These are phyloP conservation scores for Catocala sponsa DNA, from an alignment of 2,888 invertebrate species.

Conservation along the genomic window DNA sequence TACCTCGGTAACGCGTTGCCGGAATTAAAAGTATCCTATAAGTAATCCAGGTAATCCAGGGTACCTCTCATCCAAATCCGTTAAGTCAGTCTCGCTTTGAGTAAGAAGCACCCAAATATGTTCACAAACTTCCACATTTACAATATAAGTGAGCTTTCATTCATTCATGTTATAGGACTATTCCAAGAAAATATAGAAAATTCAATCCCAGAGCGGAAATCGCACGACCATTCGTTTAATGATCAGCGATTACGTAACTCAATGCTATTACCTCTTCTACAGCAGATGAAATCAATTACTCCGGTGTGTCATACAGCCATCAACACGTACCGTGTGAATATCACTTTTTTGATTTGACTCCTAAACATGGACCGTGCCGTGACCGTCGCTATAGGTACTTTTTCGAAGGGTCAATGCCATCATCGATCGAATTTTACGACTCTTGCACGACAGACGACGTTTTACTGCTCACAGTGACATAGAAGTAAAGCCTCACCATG, in stretches of 20 bases:
- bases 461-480: slow-evolving; percentile 8
- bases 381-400: slow-evolving; percentile 7
- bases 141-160: too few relatives aligned
- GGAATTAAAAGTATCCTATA: too few relatives aligned
- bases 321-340: slow-evolving; percentile 16
- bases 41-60: too few relatives aligned
- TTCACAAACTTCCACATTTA: too few relatives aligned
- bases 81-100: too few relatives aligned
- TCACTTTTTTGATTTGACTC: slow-evolving; percentile 7
- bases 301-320: not conserved
- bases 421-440: slow-evolving; percentile 15
- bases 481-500: not conserved
- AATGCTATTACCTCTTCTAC: slow-evolving; percentile 21
- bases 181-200: slow-evolving; percentile 2
- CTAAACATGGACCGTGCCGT: slow-evolving; percentile 8
- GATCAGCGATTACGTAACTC: slow-evolving; percentile 25
- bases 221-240: slow-evolving; percentile 1
- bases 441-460: slow-evolving; percentile 11
- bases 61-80: too few relatives aligned
- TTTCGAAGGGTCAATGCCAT: slow-evolving; percentile 22
- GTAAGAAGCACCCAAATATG: too few relatives aligned
- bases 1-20: too few relatives aligned
- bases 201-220: not conserved
- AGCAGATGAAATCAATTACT: slow-evolving; percentile 19
- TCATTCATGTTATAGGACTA: not conserved